phyloP scores from a whole-genome alignment of 2,113 vertebrate species.

The Mustela lutreola region DNA sequence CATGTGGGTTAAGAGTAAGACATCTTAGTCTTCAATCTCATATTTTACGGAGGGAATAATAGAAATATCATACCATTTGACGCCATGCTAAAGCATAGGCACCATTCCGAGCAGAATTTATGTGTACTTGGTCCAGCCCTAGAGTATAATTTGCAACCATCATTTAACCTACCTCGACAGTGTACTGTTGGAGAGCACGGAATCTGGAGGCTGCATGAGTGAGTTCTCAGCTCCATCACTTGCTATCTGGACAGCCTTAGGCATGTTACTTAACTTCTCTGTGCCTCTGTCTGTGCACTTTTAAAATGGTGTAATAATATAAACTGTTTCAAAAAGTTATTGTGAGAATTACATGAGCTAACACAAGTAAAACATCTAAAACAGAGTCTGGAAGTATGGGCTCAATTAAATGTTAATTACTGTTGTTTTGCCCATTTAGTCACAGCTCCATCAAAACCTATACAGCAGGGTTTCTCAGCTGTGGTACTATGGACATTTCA shows the following conservation, averaged over 20 bases:
- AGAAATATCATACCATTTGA: constrained; percentile 10
- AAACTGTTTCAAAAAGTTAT: not conserved
- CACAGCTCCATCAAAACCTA: not conserved
- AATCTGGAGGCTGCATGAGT: not conserved
- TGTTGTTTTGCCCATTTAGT: not conserved
- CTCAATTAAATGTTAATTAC: not conserved
- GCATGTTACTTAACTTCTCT: not conserved
- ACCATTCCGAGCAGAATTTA: constrained; percentile 17
- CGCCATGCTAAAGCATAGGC: not conserved
- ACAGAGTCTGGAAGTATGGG: not conserved
- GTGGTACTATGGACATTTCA: not conserved
- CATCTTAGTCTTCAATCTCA: not conserved
- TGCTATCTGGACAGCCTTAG: not conserved
- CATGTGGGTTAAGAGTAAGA: not conserved
- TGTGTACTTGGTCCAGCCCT: not conserved
- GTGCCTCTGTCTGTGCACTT: constrained; percentile 19
- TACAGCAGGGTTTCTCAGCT: not conserved
- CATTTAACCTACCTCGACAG: not conserved
- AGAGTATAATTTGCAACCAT: not conserved
- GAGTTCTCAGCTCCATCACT: not conserved
- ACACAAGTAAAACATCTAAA: constrained; percentile 19
- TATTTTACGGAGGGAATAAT: not conserved
- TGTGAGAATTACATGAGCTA: not conserved
- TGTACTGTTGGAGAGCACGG: not conserved
- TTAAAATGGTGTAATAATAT: not conserved